A percentile compares a stretch with the other conserved stretches of the same genome.
These are phyloP conservation scores for Poecile montanus DNA, from an alignment of 2,797 vertebrate species.

Conservation along the genomic window DNA sequence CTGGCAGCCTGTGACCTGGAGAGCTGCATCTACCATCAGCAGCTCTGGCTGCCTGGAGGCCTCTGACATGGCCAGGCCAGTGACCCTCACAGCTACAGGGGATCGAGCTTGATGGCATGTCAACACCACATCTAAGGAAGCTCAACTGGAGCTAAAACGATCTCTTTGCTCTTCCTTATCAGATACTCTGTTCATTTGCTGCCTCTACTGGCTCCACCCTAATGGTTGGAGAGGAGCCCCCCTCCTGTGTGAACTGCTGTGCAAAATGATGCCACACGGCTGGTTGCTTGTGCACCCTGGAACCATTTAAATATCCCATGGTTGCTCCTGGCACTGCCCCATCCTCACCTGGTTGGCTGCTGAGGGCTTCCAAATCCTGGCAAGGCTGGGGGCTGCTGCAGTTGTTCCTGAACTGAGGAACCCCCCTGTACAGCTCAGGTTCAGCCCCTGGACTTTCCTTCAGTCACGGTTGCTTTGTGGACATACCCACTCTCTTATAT, in stretches of 20 bases:
- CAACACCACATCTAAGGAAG: neutral
- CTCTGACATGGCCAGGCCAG: neutral
- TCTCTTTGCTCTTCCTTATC: neutral
- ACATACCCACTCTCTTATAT: neutral
- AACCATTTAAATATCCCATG: neutral
- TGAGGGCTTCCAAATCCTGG: neutral
- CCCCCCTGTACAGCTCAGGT: rapidly evolving
- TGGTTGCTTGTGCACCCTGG: rapidly evolving
- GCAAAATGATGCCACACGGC: neutral
- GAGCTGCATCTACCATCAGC: neutral
- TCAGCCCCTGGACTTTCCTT: neutral
- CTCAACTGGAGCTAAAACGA: neutral
- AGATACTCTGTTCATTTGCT: neutral
- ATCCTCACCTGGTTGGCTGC: rapidly evolving
- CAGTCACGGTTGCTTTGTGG: neutral
- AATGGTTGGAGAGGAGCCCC: neutral
- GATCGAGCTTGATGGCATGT: rapidly evolving
- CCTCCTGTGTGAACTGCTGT: rapidly evolving
- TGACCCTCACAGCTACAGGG: neutral
- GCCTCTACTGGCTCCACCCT: neutral
- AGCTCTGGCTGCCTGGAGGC: neutral
- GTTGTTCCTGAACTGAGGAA: neutral
- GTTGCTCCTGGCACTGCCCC: neutral
- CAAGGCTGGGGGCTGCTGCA: neutral
- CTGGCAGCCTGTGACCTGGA: neutral